Percentiles rank a stretch among this genome's conserved stretches.
These are phyloP conservation scores for Notodonta dromedarius DNA, from an alignment of 2,888 invertebrate genomes.

Conservation along the genomic window DNA sequence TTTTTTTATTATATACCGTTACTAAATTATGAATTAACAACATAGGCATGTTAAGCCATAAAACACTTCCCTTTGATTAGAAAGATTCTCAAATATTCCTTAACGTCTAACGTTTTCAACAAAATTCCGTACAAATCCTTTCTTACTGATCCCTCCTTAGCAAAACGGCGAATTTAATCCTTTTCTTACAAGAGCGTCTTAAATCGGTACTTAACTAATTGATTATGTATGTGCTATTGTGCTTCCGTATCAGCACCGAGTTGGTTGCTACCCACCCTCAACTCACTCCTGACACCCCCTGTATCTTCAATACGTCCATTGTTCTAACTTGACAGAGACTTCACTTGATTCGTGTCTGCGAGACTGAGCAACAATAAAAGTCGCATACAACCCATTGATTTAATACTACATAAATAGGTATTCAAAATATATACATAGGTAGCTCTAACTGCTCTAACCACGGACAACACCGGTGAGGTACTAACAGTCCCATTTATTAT, in stretches of 20 bases:
- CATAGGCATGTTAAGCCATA: background rate
- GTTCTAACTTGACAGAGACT: background rate
- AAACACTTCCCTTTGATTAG: background rate
- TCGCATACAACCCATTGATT: too few relatives aligned
- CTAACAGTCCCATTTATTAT: background rate
- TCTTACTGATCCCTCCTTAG: too few relatives aligned
- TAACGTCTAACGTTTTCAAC: conserved; percentile 5
- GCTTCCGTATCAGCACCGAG: conserved; percentile 12
- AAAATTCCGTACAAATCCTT: conserved; percentile 11
- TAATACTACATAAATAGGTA: too few relatives aligned
- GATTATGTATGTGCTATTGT: conserved; percentile 28
- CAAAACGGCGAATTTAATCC: conserved; percentile 4
- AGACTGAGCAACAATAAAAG: too few relatives aligned
- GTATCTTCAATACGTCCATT: background rate
- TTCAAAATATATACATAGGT: too few relatives aligned
- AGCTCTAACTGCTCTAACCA: background rate
- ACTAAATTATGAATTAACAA: background rate
- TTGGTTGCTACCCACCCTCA: background rate
- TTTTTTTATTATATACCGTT: background rate
- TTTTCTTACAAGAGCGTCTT: background rate
- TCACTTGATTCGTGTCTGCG: background rate
- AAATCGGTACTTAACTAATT: conserved; percentile 26
- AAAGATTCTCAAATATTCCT: background rate
- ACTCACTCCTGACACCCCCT: background rate
- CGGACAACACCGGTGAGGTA: background rate